These are phyloP conservation scores for Ceratina japonica DNA, from an alignment of 1,140 invertebrate genomes.

Conservation along the genomic window DNA sequence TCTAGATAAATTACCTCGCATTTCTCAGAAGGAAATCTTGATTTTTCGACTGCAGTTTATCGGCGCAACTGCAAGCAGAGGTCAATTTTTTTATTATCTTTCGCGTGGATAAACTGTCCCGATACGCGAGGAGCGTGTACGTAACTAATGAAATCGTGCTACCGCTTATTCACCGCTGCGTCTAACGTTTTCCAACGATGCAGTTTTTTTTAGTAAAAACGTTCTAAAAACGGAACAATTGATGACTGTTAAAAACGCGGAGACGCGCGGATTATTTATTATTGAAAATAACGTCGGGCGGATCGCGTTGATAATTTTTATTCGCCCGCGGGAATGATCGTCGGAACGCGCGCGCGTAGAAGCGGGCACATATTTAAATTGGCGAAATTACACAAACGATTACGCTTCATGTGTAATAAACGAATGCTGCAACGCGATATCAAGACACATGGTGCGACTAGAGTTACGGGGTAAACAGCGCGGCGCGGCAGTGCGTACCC, in stretches of 20 bases:
- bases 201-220: too few relatives aligned
- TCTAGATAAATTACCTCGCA: not conserved
- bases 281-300: too few relatives aligned
- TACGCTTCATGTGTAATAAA: not conserved
- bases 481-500: conserved; percentile 17
- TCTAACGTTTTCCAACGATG: too few relatives aligned
- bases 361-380: not conserved
- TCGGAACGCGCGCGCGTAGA: not conserved
- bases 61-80: not conserved
- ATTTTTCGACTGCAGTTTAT: not conserved
- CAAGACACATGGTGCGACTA: conserved; percentile 6
- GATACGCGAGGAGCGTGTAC: not conserved
- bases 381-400: not conserved
- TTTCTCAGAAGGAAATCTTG: not conserved
- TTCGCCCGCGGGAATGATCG: not conserved
- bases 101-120: not conserved
- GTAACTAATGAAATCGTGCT: not conserved
- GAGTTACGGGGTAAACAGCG: conserved; percentile 11
- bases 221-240: too few relatives aligned
- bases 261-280: too few relatives aligned
- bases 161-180: too few relatives aligned
- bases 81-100: not conserved
- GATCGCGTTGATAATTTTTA: not conserved
- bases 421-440: not conserved
- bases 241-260: too few relatives aligned